Evolutionary conservation across 2,113 vertebrate genomes (phyloP).

Genomic region (Brachyistius frenatus): DNA sequence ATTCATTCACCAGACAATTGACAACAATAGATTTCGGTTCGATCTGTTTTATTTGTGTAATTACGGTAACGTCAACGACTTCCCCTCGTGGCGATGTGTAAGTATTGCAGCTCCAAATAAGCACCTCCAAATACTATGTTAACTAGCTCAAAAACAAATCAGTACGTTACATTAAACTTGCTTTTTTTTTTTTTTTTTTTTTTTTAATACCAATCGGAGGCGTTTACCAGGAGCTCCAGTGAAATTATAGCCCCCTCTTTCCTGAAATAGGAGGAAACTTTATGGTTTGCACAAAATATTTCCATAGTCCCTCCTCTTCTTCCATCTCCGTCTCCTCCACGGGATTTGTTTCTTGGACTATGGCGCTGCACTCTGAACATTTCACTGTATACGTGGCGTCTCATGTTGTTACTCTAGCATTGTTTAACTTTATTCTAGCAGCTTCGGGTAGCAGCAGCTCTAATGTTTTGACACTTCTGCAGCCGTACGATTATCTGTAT

Average conservation of each 20-base stretch:
- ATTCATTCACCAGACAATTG: not conserved
- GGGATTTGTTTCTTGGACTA: constrained; percentile 45
- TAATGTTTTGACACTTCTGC: constrained; percentile 57
- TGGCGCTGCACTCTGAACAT: constrained; percentile 72
- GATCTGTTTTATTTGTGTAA: not conserved
- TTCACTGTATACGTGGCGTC: constrained; percentile 85
- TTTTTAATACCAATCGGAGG: too few relatives aligned
- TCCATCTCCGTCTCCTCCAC: too few relatives aligned
- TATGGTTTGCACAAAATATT: not conserved
- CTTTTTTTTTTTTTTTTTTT: too few relatives aligned
- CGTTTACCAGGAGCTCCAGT: not conserved
- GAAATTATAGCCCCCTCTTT: not conserved
- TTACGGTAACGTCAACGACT: constrained; percentile 61
- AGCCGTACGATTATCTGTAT: constrained; percentile 88
- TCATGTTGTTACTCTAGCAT: constrained; percentile 21
- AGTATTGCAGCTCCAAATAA: constrained; percentile 2
- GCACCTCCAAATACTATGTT: not conserved
- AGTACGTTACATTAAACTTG: not conserved
- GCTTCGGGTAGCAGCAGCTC: constrained; percentile 7
- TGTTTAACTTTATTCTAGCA: not conserved
- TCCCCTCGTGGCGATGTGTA: not conserved
- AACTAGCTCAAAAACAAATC: not conserved
- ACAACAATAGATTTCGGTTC: not conserved
- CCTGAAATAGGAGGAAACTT: constrained; percentile 26
- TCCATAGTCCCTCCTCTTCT: not conserved